phyloP scores from a whole-genome alignment of 2,797 vertebrate species.

The Streptopelia turtur region DNA sequence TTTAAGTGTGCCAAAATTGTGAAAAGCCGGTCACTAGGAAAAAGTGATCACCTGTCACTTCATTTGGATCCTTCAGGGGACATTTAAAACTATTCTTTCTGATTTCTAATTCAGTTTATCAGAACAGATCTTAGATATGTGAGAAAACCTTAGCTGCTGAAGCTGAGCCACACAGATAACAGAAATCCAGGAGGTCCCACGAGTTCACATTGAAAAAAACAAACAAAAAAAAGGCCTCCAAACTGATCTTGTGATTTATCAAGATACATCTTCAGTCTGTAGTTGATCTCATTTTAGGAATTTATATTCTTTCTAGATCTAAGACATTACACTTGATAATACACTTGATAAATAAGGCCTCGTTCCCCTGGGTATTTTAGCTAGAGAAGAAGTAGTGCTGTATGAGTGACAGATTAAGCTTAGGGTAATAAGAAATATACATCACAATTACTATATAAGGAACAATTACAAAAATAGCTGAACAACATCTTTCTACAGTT shows the following conservation, averaged over 20 bases:
- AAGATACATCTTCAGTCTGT: not conserved
- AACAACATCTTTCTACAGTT: not conserved
- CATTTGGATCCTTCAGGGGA: not conserved
- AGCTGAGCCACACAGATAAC: not conserved
- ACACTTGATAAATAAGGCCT: not conserved
- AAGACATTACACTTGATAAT: not conserved
- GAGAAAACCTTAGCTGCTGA: not conserved
- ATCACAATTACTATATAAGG: not conserved
- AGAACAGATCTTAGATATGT: not conserved
- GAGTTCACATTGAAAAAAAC: not conserved
- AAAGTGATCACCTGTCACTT: not conserved
- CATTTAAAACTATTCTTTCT: not conserved
- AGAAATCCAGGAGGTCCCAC: not conserved
- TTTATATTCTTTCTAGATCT: not conserved
- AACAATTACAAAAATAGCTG: not conserved
- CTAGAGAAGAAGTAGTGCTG: not conserved
- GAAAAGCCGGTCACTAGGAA: not conserved
- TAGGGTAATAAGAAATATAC: not conserved
- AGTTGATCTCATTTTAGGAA: not conserved
- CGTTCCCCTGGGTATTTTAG: not conserved
- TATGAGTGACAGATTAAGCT: not conserved
- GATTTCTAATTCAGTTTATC: not conserved
- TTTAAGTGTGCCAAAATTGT: not conserved
- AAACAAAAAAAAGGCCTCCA: not conserved
- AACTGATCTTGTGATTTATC: not conserved